Evolutionary conservation across 2,113 vertebrate species (phyloP), one percentile per base, ranked within the genome.

Genomic region (Leptodactylus fuscus): DNA sequence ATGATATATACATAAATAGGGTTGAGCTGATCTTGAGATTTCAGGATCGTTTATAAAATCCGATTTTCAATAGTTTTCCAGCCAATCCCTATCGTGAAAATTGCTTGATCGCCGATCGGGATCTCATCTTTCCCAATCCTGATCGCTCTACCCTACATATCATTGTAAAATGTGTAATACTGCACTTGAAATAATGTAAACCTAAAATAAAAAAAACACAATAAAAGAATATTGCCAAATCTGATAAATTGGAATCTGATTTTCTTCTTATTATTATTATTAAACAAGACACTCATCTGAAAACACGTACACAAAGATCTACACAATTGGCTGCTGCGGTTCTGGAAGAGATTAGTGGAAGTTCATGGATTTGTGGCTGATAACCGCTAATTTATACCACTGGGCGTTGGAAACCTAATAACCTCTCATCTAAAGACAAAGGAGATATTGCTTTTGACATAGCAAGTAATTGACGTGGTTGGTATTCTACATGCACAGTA

Each of bases 341-440:
- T 81, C 41, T 81, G 58, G 51, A 70, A 24, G 46, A 70, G 81
- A 82, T 82, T 51, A 82, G 60, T 70, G 18, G 58, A 51, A 67
- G 81, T 70, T 82, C 44, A 82, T 4, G 29, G 65, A 51, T 69
- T 60, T 67, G n/a, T 51, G 44, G 13, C 18, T 49, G 62, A 82
- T 69, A 82, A 70, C 62, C 18, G 27, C 81, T 69, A 82, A 82
- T 70, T 82, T 82, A 70, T 70, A 82, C 62, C 29, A 82, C 41
- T 34, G 29, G 29, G 81, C 49, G 38, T 34, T 70, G 20, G 44
- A 48, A 67, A 67, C 58, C 79, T 55, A 65, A 81, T 65, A 81
- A 65, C 58, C 38, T 81, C 79, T 46, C 62, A 53, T 51, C 46
- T 34, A 60, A n/a, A 24, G 51, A 60, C 32, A 58, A 55, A 58